These are phyloP conservation scores for Panagrolaimus sp. DNA, from an alignment of 1,140 invertebrate genomes.

Conservation along the genomic window DNA sequence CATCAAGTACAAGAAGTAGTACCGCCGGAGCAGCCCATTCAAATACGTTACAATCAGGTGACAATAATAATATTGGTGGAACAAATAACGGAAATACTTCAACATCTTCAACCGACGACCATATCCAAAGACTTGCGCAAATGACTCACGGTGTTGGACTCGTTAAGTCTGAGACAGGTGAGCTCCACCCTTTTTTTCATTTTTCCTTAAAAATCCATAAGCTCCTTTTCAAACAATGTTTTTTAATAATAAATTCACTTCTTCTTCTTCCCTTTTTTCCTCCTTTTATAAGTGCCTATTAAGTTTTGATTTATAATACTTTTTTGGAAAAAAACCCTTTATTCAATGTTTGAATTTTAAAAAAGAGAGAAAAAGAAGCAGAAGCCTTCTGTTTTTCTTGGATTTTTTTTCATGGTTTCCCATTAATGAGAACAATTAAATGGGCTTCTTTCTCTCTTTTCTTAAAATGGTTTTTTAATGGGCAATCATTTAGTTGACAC, in stretches of 20 bases:
- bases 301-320: constrained; percentile 11
- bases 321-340: neutral
- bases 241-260: too few relatives aligned
- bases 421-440: constrained; percentile 10
- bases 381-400: neutral
- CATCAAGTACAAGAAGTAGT: constrained; percentile 1
- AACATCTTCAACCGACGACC: constrained; percentile 19
- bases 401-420: neutral
- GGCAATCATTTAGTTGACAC: constrained; percentile 6
- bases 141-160: constrained; percentile 46
- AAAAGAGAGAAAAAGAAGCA: too few relatives aligned
- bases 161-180: constrained; percentile 36
- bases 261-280: too few relatives aligned
- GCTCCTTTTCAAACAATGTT: neutral
- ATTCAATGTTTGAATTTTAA: too few relatives aligned
- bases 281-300: constrained; percentile 7
- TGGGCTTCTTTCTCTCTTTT: neutral
- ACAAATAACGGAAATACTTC: neutral
- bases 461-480: neutral
- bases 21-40: neutral
- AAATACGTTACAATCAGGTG: neutral
- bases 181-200: constrained; percentile 9
- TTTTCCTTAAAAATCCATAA: too few relatives aligned
- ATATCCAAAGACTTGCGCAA: constrained; percentile 45
- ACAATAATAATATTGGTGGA: neutral